Base-by-base conservation (phyloP, 1,140 invertebrate genomes). In the Theocolax elegans region DNA sequence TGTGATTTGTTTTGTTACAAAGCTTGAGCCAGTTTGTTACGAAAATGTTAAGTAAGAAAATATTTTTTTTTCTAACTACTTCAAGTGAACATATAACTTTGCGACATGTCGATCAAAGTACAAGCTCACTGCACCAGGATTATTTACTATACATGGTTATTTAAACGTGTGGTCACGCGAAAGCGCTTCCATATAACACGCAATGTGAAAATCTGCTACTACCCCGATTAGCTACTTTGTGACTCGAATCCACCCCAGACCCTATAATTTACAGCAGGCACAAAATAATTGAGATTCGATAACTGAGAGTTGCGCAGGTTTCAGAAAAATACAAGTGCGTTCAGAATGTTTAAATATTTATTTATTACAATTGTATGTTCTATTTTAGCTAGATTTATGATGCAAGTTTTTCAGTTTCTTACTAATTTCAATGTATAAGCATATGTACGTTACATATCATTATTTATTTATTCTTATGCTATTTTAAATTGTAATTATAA, bases 121-220 rank as follows among this genome's bases (percentile, higher is more conserved):
- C 23, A 8, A 62, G 2, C 1, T 62, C 48, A 21, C 25, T 10
- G 17, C 17, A 0, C n/a, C 13, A 1, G 21, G 3, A 59, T 13
- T 23, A 12, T 7, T 51, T 73, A 72, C 21, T 69, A n/a, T n/a
- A n/a, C n/a, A n/a, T n/a, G n/a, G n/a, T 53, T 60, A 72, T 76
- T 78, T 76, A 71, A 76, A 66, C 68, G 25, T 23, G 69, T 71
- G 74, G 76, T 83, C 80, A 81, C 76, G 80, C 81, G 74, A 83
- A 72, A 73, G 51, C 71, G 64, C 72, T 72, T 75, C 72, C 75
- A 56, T 72, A 71, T 69, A 42, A 70, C 77, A 77, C 76, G 74
- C 77, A 56, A 77, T 58, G 29, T 49, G 51, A 67, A 70, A 68
- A 71, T 72, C 70, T 67, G 38, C 4, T 23, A 10, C n/a, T 49